Percentiles rank a stretch among this genome's conserved stretches.
phyloP scores from a whole-genome alignment of 2,888 invertebrate genomes.

The Dusona sp. region DNA sequence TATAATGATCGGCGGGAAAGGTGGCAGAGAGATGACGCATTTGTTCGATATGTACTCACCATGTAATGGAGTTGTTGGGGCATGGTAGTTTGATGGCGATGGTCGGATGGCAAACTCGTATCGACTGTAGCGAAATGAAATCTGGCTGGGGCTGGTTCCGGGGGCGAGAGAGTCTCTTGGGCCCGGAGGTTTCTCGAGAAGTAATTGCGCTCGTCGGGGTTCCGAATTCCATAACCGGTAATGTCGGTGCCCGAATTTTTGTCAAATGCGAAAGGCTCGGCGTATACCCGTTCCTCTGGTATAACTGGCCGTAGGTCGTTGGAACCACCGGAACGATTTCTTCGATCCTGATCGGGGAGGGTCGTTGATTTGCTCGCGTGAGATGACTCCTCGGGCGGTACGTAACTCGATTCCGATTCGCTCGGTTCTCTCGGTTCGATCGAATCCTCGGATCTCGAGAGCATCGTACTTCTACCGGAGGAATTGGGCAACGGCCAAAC shows the following conservation, averaged over 20 bases:
- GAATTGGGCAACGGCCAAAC: constrained; percentile 4
- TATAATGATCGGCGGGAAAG: no score
- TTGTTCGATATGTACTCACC: constrained; percentile 78
- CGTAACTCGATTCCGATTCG: constrained; percentile 37
- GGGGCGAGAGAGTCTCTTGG: constrained; percentile 45
- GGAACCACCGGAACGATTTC: constrained; percentile 28
- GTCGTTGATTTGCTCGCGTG: constrained; percentile 62
- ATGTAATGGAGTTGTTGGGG: constrained; percentile 84
- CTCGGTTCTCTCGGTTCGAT: constrained; percentile 56
- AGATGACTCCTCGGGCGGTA: not conserved
- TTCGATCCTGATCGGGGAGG: constrained; percentile 64
- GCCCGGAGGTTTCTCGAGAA: constrained; percentile 66
- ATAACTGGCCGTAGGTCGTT: constrained; percentile 64
- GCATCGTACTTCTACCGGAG: constrained; percentile 12
- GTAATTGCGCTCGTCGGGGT: constrained; percentile 67
- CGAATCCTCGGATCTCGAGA: constrained; percentile 66
- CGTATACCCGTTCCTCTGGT: constrained; percentile 87
- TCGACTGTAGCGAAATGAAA: not conserved
- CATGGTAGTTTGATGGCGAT: constrained; percentile 62
- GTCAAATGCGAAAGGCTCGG: constrained; percentile 86
- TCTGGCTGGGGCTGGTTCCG: not conserved
- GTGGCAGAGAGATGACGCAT: not conserved
- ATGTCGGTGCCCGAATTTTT: constrained; percentile 72
- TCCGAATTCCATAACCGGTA: constrained; percentile 66
- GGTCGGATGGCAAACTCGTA: not conserved